Percentiles rank a stretch among this genome's conserved stretches.
These are phyloP conservation scores for Oncorhynchus tshawytscha DNA, from an alignment of 2,113 vertebrate species.

Conservation along the genomic window DNA sequence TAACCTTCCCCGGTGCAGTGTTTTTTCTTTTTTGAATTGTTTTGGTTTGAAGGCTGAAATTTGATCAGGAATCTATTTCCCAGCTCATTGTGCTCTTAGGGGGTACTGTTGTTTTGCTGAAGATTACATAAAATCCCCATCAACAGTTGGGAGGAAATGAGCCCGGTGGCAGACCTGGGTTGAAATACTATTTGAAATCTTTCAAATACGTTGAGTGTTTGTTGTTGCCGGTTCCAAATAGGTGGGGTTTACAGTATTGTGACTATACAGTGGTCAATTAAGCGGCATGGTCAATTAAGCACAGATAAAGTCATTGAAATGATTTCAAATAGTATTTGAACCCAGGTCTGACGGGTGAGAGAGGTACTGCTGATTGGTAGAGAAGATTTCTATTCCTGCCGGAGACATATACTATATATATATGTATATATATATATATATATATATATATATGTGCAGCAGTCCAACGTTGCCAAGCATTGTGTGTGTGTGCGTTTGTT, in stretches of 20 bases:
- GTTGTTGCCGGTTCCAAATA: too few species aligned
- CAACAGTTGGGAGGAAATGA: not conserved
- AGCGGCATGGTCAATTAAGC: too few species aligned
- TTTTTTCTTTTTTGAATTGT: slow-evolving; percentile 38
- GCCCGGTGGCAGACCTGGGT: too few species aligned
- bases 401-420: not conserved
- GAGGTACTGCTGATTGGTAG: slow-evolving; percentile 12
- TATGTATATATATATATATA: too few species aligned
- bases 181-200: too few species aligned
- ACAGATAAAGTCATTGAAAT: too few species aligned
- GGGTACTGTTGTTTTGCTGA: slow-evolving; percentile 26
- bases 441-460: not conserved
- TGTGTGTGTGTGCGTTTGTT: not conserved
- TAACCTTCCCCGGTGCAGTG: slow-evolving; percentile 19
- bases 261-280: too few species aligned
- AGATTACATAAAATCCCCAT: slow-evolving; percentile 20
- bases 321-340: too few species aligned
- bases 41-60: slow-evolving; percentile 42
- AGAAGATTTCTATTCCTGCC: not conserved
- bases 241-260: too few species aligned
- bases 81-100: slow-evolving; percentile 30
- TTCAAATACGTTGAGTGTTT: too few species aligned
- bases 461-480: slow-evolving; percentile 17
- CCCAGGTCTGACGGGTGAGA: too few species aligned
- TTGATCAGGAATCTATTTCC: slow-evolving; percentile 47